Evolutionary conservation across 2,797 vertebrate species (phyloP).

Genomic region (Mus spretus): DNA sequence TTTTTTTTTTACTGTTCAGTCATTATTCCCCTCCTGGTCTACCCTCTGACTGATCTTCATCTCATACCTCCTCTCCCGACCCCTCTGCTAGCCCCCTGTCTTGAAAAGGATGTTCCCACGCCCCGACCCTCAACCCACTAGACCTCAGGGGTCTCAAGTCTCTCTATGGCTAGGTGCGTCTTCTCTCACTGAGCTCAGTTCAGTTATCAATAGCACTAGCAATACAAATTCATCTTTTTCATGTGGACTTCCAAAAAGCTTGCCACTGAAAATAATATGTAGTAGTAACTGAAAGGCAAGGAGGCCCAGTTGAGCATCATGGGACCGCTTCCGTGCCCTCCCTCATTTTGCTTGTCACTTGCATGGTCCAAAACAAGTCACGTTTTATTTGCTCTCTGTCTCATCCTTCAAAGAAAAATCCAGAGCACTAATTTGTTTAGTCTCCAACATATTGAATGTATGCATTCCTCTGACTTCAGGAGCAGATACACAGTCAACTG

Average conservation of each 20-base stretch:
- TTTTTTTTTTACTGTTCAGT: too few species aligned
- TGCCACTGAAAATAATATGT: constrained; percentile 42
- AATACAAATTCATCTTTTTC: constrained; percentile 7
- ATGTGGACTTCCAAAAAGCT: neutral
- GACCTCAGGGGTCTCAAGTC: too few species aligned
- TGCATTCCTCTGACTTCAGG: constrained; percentile 65
- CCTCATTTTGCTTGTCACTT: constrained; percentile 33
- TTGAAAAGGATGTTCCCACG: too few species aligned
- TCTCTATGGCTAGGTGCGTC: too few species aligned
- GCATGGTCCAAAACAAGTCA: neutral
- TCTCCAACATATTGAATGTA: constrained; percentile 60
- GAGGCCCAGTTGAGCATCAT: neutral
- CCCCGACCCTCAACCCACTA: too few species aligned
- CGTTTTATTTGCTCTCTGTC: constrained; percentile 55
- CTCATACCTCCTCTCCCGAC: too few species aligned
- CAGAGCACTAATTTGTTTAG: constrained; percentile 69
- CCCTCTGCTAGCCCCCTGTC: too few species aligned
- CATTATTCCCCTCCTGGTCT: too few species aligned
- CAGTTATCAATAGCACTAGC: neutral
- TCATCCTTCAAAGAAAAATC: constrained; percentile 65
- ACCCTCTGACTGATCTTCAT: too few species aligned
- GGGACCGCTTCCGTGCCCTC: neutral
- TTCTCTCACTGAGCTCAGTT: too few species aligned
- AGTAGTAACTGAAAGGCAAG: neutral
- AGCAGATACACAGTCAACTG: constrained; percentile 35